phyloP scores from a whole-genome alignment of 1,140 invertebrate genomes.

The Chrysopa pallens region DNA sequence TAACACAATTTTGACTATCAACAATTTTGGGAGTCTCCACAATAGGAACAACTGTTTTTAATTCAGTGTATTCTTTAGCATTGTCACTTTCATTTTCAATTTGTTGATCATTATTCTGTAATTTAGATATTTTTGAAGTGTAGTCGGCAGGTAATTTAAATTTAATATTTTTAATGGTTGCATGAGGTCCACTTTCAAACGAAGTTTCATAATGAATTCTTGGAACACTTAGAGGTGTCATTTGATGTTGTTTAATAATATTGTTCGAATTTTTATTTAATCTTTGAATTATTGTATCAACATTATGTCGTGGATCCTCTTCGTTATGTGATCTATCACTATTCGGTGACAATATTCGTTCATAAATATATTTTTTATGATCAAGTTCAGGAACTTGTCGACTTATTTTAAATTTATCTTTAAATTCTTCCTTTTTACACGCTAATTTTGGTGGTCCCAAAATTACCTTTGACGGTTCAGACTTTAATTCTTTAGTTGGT shows the following conservation, averaged over 20 bases:
- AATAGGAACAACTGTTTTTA: no score
- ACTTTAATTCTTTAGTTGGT: neutral
- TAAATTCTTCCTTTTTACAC: constrained; percentile 20
- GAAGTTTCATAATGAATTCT: constrained; percentile 17
- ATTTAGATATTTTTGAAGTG: constrained; percentile 1
- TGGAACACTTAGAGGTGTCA: neutral
- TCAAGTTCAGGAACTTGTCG: constrained; percentile 8
- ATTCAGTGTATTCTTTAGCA: no score
- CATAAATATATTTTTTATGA: constrained; percentile 3
- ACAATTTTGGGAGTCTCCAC: no score
- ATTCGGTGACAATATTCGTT: constrained; percentile 3
- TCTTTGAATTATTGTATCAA: neutral
- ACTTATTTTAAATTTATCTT: constrained; percentile 19
- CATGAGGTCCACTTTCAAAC: constrained; percentile 15
- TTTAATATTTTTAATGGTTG: constrained; percentile 22
- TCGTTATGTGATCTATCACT: neutral
- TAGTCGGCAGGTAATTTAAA: constrained; percentile 20
- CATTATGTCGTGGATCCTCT: neutral
- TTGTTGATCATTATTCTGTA: neutral
- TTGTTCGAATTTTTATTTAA: neutral
- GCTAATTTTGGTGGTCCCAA: constrained; percentile 21
- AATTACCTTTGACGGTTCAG: constrained; percentile 10
- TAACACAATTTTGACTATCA: no score
- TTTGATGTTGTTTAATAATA: neutral
- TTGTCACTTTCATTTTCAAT: no score